Evolutionary conservation across 2,888 invertebrate genomes (phyloP).

Genomic region (Cloeon dipterum): DNA sequence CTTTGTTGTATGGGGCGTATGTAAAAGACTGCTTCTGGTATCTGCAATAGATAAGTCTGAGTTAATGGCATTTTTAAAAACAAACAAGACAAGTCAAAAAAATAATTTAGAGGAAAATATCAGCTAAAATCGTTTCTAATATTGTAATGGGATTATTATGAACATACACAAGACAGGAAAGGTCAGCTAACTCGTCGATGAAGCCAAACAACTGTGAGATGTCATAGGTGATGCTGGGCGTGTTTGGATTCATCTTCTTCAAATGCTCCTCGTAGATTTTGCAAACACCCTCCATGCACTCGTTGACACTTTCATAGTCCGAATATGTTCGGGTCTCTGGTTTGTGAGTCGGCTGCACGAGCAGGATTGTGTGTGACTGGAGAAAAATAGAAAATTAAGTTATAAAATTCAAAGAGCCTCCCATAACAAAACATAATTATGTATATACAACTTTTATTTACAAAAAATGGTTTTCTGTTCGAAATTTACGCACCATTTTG

Average conservation of each 20-base stretch:
- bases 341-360: slow-evolving; percentile 81
- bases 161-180: slow-evolving; percentile 81
- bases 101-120: background rate
- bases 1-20: slow-evolving; percentile 96
- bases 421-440: too few relatives aligned
- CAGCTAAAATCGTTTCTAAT: background rate
- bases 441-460: too few relatives aligned
- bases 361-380: slow-evolving; percentile 87
- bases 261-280: slow-evolving; percentile 98
- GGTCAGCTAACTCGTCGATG: slow-evolving; percentile 83
- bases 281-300: slow-evolving; percentile 95
- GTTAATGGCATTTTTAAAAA: background rate
- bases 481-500: background rate
- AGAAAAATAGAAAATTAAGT: slow-evolving; percentile 15
- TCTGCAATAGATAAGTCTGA: slow-evolving; percentile 12
- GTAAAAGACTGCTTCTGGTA: slow-evolving; percentile 84
- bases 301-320: slow-evolving; percentile 94
- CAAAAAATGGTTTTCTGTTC: too few relatives aligned
- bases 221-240: slow-evolving; percentile 94
- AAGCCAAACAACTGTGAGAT: slow-evolving; percentile 96
- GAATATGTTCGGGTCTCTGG: slow-evolving; percentile 95
- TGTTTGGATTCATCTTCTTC: slow-evolving; percentile 83
- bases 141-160: background rate
- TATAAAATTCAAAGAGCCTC: slow-evolving; percentile 10
- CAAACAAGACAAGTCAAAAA: too few relatives aligned